Evolutionary conservation across 2,797 vertebrate genomes (phyloP).

Genomic region (Peromyscus attwateri): DNA sequence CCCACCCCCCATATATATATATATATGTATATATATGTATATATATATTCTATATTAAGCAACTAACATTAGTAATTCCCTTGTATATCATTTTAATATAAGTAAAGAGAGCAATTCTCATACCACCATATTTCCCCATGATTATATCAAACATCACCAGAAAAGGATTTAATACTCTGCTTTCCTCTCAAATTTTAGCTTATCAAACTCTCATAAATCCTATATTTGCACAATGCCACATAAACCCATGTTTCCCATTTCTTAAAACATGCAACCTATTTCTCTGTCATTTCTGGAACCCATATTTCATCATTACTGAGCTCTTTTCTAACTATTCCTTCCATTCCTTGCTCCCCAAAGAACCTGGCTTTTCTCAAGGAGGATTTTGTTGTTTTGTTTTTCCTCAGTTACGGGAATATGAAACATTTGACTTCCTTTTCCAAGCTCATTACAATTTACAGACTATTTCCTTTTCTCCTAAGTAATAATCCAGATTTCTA

Average conservation of each 20-base stretch:
- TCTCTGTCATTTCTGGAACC: background rate
- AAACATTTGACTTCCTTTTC: background rate
- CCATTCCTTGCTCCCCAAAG: background rate
- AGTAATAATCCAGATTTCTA: background rate
- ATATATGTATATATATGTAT: background rate
- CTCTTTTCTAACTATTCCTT: background rate
- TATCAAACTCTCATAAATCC: background rate
- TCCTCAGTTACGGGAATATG: background rate
- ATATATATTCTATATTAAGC: too few species aligned
- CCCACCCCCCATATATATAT: background rate
- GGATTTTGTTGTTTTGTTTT: background rate
- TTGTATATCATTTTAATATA: background rate
- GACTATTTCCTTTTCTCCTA: background rate
- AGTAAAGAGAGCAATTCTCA: background rate
- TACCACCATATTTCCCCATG: too few species aligned
- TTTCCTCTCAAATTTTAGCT: background rate
- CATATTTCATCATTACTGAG: background rate
- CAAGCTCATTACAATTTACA: background rate
- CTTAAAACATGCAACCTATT: background rate
- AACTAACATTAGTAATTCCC: background rate
- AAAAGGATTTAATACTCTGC: background rate
- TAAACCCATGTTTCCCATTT: background rate
- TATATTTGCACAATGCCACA: background rate
- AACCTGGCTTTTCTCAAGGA: background rate
- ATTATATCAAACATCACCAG: background rate